phyloP scores from a whole-genome alignment of 2,888 invertebrate genomes.

The Clusia tigrina region DNA sequence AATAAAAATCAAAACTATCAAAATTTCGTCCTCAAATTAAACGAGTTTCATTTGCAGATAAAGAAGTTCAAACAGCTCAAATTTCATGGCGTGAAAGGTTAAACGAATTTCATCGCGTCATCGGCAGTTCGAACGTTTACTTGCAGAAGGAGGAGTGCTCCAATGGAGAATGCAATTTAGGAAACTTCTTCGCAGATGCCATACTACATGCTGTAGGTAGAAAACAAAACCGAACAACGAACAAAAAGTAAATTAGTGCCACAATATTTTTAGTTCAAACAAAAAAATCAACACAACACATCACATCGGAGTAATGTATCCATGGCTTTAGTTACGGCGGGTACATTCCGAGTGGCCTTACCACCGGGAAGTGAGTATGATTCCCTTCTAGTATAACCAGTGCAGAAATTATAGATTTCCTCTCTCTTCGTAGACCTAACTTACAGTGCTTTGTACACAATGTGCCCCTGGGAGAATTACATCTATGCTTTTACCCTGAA shows the following conservation, averaged over 20 bases:
- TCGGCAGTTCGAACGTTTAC: slow-evolving; percentile 70
- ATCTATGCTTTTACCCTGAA: slow-evolving; percentile 75
- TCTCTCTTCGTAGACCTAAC: slow-evolving; percentile 79
- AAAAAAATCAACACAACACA: slow-evolving; percentile 45
- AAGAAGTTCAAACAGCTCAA: slow-evolving; percentile 68
- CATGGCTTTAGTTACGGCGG: slow-evolving; percentile 73
- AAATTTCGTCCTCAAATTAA: no score
- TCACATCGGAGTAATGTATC: slow-evolving; percentile 73
- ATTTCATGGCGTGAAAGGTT: slow-evolving; percentile 69
- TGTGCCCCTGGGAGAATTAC: slow-evolving; percentile 80
- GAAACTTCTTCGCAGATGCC: slow-evolving; percentile 77
- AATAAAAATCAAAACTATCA: no score
- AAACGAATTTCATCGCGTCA: slow-evolving; percentile 64
- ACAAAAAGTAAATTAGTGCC: not conserved
- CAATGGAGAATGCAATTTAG: slow-evolving; percentile 75
- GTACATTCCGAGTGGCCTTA: slow-evolving; percentile 74
- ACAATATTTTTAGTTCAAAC: slow-evolving; percentile 42
- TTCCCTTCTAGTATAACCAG: not conserved
- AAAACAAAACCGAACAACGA: not conserved
- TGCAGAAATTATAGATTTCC: no score
- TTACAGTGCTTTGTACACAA: slow-evolving; percentile 73
- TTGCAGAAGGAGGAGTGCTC: slow-evolving; percentile 69
- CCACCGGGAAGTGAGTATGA: slow-evolving; percentile 68
- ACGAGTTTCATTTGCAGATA: slow-evolving; percentile 67
- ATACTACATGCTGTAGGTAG: slow-evolving; percentile 70